Conservation (phyloP, 2,797 vertebrate genomes). For the Pseudochirops cupreus region DNA sequence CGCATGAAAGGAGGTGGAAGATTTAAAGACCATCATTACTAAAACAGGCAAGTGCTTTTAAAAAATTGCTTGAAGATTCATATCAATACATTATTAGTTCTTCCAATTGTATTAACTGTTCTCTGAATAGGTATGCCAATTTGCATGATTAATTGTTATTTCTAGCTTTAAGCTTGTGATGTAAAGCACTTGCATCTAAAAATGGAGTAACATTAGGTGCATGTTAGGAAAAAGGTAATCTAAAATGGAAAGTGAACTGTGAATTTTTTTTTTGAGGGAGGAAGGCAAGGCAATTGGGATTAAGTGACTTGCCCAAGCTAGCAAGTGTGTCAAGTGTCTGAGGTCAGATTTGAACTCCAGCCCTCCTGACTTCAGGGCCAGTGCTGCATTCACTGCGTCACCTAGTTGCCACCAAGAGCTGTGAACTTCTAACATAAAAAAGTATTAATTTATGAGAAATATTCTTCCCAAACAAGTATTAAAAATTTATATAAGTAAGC, state of each 20-base stretch:
- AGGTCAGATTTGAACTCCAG: too few relatives aligned
- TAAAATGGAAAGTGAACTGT: background rate
- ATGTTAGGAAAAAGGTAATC: conserved; percentile 2
- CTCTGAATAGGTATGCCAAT: background rate
- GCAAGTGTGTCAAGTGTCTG: too few relatives aligned
- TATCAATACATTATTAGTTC: background rate
- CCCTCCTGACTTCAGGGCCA: too few relatives aligned
- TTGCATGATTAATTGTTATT: background rate
- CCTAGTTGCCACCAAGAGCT: too few relatives aligned
- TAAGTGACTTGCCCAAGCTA: too few relatives aligned
- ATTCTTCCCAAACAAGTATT: conserved; percentile 10
- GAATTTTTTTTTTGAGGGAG: too few relatives aligned
- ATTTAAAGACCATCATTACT: background rate
- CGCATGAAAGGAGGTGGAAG: background rate
- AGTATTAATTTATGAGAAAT: background rate
- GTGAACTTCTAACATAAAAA: background rate
- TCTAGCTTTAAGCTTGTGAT: background rate
- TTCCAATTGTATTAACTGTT: background rate
- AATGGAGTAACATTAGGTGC: background rate
- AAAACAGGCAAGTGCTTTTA: background rate
- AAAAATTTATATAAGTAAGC: background rate
- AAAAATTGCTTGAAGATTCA: background rate
- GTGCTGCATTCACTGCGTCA: too few relatives aligned
- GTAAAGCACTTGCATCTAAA: background rate
- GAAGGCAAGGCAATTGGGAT: too few relatives aligned